A percentile compares a stretch with the other conserved stretches of the same genome.
phyloP scores from a whole-genome alignment of 2,113 vertebrate genomes.

The Pollachius pollachius region DNA sequence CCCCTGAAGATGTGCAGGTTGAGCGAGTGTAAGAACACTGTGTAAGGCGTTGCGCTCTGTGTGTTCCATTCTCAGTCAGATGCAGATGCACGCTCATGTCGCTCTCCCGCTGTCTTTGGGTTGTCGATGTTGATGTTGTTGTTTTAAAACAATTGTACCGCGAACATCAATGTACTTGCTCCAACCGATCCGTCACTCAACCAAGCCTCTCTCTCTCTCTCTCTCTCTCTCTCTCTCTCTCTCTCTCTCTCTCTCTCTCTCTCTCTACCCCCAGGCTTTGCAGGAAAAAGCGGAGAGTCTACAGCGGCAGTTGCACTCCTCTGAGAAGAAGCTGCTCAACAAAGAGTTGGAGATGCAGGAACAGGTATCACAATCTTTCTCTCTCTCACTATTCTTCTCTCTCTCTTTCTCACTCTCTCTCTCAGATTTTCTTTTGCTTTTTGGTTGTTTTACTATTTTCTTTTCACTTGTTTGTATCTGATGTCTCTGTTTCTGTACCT shows the following conservation, averaged over 20 bases:
- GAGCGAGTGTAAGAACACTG: no score
- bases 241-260: constrained; percentile 15
- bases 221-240: constrained; percentile 15
- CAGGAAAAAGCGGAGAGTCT: constrained; percentile 81
- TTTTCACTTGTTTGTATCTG: no score
- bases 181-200: no score
- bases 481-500: background rate
- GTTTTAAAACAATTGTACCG: no score
- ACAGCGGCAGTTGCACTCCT: constrained; percentile 63
- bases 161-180: no score
- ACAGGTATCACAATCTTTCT: constrained; percentile 75
- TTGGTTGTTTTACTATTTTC: no score
- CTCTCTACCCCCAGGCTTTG: constrained; percentile 71
- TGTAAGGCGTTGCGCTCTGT: no score
- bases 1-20: no score
- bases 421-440: no score
- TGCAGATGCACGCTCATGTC: no score
- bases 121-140: background rate
- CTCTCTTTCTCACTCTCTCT: background rate
- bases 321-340: constrained; percentile 81
- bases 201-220: constrained; percentile 8
- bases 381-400: background rate
- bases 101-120: background rate
- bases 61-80: no score
- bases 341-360: constrained; percentile 83